Base-by-base conservation (phyloP, 2,797 vertebrate genomes). In the Pangasius sanitwongsei region DNA sequence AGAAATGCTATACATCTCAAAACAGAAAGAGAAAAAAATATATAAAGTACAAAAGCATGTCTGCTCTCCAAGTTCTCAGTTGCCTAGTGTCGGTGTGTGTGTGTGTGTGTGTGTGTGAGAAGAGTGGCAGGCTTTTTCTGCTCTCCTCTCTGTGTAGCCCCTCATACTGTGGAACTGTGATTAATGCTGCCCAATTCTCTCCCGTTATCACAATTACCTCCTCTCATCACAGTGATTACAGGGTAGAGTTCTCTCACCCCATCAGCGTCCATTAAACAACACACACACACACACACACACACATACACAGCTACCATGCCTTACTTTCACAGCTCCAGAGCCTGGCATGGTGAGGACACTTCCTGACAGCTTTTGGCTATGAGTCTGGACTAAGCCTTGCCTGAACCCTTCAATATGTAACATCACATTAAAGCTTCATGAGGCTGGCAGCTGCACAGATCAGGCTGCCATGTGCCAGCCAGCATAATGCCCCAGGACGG, bases 391-490 rank as follows among this genome's bases (percentile, higher is more conserved):
- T 82, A 86, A 90, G 80, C 92, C 93, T 89, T 91, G 93, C 91
- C 91, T 88, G 87, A 92, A 91, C 91, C 92, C 91, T 95, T 94
- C 93, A 95, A 95, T 94, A 95, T 92, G 92, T 93, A 94, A 93
- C 93, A 88, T 92, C 91, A 91, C 93, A 95, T 95, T 94, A 96
- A 95, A 95, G 92, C 95, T 96, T 95, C 91, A 95, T 94, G 85
- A 93, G 92, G 91, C 92, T 93, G 93, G 91, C 92, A 92, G 91
- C 90, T 93, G 92, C 92, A 91, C 93, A 93, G 92, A 95, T 94
- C 94, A 87, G 89, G 86, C 83, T 92, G 91, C 89, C 87, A 92
- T 85, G 91, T 90, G 91, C 92, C 91, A 89, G 90, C 55, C 55
- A 89, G 93, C 83, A 84, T 87, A 92, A 91, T 87, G 86, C 89